Evolutionary conservation across 2,888 invertebrate species (phyloP).

Genomic region (Cyaniris semiargus): DNA sequence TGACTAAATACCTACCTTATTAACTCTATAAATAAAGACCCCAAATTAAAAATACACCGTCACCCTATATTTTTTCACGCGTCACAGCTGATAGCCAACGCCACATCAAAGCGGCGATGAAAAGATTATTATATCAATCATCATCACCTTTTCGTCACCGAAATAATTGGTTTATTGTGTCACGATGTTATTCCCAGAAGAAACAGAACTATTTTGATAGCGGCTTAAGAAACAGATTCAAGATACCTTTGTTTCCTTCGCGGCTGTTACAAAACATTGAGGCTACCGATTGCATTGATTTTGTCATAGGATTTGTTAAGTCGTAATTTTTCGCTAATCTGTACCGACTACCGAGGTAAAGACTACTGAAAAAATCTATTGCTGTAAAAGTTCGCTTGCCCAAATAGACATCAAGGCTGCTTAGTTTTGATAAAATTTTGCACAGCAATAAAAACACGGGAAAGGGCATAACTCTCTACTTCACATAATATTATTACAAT

Average conservation of each 20-base stretch:
- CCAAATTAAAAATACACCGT: slow-evolving; percentile 4
- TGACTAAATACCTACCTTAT: not conserved
- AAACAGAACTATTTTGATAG: not conserved
- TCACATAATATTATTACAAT: no score
- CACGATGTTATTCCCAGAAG: slow-evolving; percentile 8
- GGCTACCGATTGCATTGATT: not conserved
- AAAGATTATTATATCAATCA: not conserved
- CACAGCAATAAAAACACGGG: no score
- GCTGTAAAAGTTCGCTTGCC: no score
- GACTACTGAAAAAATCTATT: not conserved
- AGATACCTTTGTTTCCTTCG: slow-evolving; percentile 7
- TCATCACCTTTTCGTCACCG: not conserved
- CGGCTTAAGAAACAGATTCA: not conserved
- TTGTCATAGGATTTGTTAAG: not conserved
- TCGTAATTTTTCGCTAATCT: not conserved
- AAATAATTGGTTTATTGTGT: slow-evolving; percentile 23
- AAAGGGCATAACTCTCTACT: no score
- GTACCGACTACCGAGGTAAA: not conserved
- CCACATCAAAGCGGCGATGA: slow-evolving; percentile 13
- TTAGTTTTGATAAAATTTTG: no score
- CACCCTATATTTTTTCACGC: not conserved
- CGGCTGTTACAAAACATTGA: not conserved
- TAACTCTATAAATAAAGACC: not conserved
- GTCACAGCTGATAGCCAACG: not conserved
- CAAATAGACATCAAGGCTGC: not conserved